These are phyloP conservation scores for Plodia interpunctella DNA, from an alignment of 1,140 invertebrate genomes.

Conservation along the genomic window DNA sequence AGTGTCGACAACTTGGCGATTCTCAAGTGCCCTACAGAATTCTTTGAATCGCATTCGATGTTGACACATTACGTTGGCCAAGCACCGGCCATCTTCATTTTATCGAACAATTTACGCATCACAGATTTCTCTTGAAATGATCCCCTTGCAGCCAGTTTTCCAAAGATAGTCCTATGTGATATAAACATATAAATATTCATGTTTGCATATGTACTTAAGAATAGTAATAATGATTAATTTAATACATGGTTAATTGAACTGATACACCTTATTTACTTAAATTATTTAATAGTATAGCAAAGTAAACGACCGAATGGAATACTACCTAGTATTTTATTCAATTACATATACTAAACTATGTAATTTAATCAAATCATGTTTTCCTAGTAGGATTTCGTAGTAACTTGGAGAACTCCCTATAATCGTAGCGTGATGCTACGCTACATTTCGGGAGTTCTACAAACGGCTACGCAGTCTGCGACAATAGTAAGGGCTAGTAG, in stretches of 20 bases:
- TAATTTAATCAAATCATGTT: too few species aligned
- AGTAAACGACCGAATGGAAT: too few species aligned
- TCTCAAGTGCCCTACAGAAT: background rate
- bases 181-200: background rate
- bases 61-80: background rate
- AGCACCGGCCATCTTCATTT: conserved; percentile 10
- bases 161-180: background rate
- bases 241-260: too few species aligned
- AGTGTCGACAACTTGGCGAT: background rate
- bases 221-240: background rate
- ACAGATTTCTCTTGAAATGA: conserved; percentile 11
- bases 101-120: conserved; percentile 10
- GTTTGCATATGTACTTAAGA: background rate
- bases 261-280: background rate
- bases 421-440: too few species aligned
- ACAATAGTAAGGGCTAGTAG: too few species aligned
- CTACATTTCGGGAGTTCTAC: too few species aligned
- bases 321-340: too few species aligned
- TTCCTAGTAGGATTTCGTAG: too few species aligned
- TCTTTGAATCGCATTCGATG: conserved; percentile 1
- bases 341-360: too few species aligned
- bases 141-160: background rate
- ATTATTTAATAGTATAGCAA: too few species aligned
- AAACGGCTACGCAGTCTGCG: too few species aligned
- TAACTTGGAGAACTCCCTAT: too few species aligned